phyloP scores from a whole-genome alignment of 2,797 vertebrate genomes.

The Notamacropus eugenii region DNA sequence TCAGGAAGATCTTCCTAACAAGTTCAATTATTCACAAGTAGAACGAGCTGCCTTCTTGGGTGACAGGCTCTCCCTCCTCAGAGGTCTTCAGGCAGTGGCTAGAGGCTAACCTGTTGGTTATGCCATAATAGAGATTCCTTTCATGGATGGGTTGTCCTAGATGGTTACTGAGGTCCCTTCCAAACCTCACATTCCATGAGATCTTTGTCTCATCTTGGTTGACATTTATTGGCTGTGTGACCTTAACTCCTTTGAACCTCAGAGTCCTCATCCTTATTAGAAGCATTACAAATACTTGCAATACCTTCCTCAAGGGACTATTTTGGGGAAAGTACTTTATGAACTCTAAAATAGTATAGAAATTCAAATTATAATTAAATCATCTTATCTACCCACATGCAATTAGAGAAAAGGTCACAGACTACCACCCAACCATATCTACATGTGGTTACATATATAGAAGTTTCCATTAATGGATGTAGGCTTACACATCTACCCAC shows the following conservation, averaged over 20 bases:
- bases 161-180: background rate
- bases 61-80: background rate
- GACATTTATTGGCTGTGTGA: background rate
- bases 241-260: background rate
- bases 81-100: background rate
- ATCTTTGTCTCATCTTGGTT: background rate
- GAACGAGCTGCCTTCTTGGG: background rate
- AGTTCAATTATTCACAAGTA: background rate
- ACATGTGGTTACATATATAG: background rate
- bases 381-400: background rate
- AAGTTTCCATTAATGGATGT: background rate
- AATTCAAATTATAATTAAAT: background rate
- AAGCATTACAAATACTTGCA: background rate
- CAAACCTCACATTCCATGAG: background rate
- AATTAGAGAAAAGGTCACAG: background rate
- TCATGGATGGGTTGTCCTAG: background rate
- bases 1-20: background rate
- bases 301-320: background rate
- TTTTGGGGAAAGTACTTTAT: background rate
- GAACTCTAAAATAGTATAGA: background rate
- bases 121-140: background rate
- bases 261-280: background rate
- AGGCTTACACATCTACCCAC: background rate
- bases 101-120: background rate
- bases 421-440: background rate